Evolutionary conservation across 2,888 invertebrate genomes (phyloP), one percentile per base, ranked within the genome.

Genomic region (Polymixis flavicincta): DNA sequence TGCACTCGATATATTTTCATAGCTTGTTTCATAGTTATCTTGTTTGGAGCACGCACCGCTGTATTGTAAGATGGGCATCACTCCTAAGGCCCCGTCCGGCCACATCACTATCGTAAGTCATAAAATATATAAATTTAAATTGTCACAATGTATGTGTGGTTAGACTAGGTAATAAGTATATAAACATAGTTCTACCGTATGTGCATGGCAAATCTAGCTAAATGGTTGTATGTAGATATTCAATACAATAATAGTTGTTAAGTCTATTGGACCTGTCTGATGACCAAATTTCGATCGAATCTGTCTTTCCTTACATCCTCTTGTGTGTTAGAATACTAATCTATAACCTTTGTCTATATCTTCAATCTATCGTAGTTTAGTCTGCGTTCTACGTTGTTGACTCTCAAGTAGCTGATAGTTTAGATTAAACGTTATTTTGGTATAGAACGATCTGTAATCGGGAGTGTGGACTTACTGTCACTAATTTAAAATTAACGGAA

Each of bases 131-230:
- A 80, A 87, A 90, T 90, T 92, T 89, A 91, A 90, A 85, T 87
- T 89, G 94, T 94, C 93, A 88, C 94, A 91, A 91, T 94, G 92
- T 95, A 95, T 92, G 95, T 94, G 96, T 96, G 95, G 92, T 92
- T 96, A 95, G 94, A 88, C 89, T 95, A 96, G 95, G 93, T 92
- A 90, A 91, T 94, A 89, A 93, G 83, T 76, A 84, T 83, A 81
- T 87, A 89, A 85, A 85, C 83, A 90, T 96, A 95, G 93, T 91
- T 92, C 89, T 93, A 94, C 93, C 83, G 84, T 86, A 94, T 92
- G 93, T 94, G 95, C 96, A 95, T 96, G 95, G 95, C 95, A 93
- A 92, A 92, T 93, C 90, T 95, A 95, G 95, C 92, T 93, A 93
- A 94, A 93, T 92, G 94, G 95, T 95, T 95, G 95, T 95, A 95